These are phyloP conservation scores for Dryococelus australis DNA, from an alignment of 2,888 invertebrate genomes.

Conservation along the genomic window DNA sequence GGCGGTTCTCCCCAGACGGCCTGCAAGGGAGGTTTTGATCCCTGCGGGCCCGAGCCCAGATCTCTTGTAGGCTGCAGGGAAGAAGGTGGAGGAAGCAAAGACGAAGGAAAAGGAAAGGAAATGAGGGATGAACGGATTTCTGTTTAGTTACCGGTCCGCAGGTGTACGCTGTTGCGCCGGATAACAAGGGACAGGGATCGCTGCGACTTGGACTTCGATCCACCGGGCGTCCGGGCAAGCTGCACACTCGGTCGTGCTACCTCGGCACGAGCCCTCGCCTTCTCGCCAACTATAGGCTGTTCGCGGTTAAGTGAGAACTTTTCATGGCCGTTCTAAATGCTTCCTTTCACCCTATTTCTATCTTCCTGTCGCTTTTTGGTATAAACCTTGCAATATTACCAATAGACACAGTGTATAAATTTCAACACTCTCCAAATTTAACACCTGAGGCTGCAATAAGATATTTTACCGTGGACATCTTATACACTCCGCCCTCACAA, in stretches of 20 bases:
- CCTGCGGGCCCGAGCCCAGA: conserved; percentile 19
- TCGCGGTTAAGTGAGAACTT: no score
- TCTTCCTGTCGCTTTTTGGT: no score
- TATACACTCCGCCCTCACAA: no score
- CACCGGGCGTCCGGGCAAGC: neutral
- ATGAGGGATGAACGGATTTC: conserved; percentile 38
- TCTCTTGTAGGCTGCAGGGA: neutral
- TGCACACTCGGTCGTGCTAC: neutral
- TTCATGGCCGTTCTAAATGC: no score
- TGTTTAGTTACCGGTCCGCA: conserved; percentile 37
- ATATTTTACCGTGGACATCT: no score
- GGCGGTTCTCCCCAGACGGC: neutral
- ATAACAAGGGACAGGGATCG: conserved; percentile 21
- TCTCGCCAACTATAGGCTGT: no score
- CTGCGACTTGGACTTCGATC: neutral
- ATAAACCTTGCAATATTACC: no score
- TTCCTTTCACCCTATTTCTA: no score
- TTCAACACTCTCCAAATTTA: no score
- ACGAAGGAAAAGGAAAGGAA: conserved; percentile 33
- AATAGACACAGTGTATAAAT: no score
- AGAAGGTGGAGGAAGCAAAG: neutral
- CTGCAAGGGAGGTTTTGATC: conserved; percentile 21
- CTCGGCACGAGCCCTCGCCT: neutral
- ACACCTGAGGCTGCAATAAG: no score
- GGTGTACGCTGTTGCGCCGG: neutral